Evolutionary conservation across 1,140 invertebrate species (phyloP), one percentile per base, ranked within the genome.

Genomic region (Kradibia gibbosae): DNA sequence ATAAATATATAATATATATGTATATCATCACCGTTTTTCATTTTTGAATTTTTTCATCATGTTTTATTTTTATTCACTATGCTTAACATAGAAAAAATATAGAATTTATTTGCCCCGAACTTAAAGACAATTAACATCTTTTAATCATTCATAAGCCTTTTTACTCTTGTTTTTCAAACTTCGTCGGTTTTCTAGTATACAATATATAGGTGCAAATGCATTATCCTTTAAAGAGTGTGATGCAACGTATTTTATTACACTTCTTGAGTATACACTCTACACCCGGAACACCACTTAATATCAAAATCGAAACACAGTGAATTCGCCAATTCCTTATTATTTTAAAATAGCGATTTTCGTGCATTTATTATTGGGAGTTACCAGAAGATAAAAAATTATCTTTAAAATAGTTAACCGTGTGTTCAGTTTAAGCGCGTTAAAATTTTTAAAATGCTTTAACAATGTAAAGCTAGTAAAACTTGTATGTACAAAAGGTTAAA

Each of bases 1-100:
- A 89, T 89, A 90, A 89, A 90, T 90, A 90, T 90, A 89, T 88
- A 88, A 88, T 87, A 90, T 88, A 87, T 89, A 87, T 88, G 84
- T 88, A 86, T 87, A 82, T 86, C 85, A 88, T 88, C 86, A 89
- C 83, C 84, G 79, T 88, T 85, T 85, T 84, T 84, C 84, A 84
- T 84, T 82, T 86, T 76, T 73, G 67, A n/a, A 39, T 67, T 75
- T 81, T 71, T 77, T 72, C 72, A 70, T 75, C 48, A 34, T 55
- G 1, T 74, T 82, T 85, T 84, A 78, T 82, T 82, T 84, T 89
- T 50, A 60, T 72, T 77, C 60, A 48, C 90, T 89, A 90, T 88
- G 89, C 88, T 88, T 88, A 90, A 91, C 88, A 90, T 90, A 90
- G 89, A 91, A 91, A 91, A 91, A 90, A 91, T 91, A 91, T 90